These are phyloP conservation scores for Xenopus tropicalis DNA, from an alignment of 2,113 vertebrate genomes.

Conservation along the genomic window DNA sequence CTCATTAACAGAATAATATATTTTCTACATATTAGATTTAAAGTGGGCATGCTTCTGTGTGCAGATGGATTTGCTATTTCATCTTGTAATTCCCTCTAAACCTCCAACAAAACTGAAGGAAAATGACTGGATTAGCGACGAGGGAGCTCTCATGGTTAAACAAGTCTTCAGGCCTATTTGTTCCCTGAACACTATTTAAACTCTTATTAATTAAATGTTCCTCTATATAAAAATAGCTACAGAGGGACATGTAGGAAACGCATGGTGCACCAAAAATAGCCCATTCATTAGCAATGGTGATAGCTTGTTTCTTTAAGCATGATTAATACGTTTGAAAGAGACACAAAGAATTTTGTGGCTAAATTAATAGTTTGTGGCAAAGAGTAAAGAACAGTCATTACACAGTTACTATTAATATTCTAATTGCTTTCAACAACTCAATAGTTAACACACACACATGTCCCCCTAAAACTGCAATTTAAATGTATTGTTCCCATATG, in stretches of 20 bases:
- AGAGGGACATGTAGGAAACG: slow-evolving; percentile 7
- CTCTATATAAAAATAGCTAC: slow-evolving; percentile 4
- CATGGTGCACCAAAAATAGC: slow-evolving; percentile 11
- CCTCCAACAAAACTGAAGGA: background rate
- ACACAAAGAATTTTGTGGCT: too few species aligned
- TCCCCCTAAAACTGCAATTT: too few species aligned
- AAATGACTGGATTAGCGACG: slow-evolving; percentile 2
- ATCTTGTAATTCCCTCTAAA: slow-evolving; percentile 13
- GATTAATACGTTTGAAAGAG: slow-evolving; percentile 5
- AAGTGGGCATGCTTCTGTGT: slow-evolving; percentile 6
- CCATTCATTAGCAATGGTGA: slow-evolving; percentile 7
- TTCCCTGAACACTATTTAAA: background rate
- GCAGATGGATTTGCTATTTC: slow-evolving; percentile 9
- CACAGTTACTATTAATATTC: too few species aligned
- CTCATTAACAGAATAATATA: slow-evolving; percentile 30
- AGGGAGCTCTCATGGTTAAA: background rate
- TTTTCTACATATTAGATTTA: slow-evolving; percentile 10
- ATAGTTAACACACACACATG: too few species aligned
- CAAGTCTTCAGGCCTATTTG: background rate
- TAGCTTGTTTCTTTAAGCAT: slow-evolving; percentile 10
- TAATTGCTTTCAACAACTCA: too few species aligned
- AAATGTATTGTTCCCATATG: too few species aligned
- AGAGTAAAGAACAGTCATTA: too few species aligned
- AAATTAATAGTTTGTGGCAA: too few species aligned
- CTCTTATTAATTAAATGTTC: slow-evolving; percentile 7